These are phyloP conservation scores for Poecilia picta DNA, from an alignment of 2,797 vertebrate genomes.

Conservation along the genomic window DNA sequence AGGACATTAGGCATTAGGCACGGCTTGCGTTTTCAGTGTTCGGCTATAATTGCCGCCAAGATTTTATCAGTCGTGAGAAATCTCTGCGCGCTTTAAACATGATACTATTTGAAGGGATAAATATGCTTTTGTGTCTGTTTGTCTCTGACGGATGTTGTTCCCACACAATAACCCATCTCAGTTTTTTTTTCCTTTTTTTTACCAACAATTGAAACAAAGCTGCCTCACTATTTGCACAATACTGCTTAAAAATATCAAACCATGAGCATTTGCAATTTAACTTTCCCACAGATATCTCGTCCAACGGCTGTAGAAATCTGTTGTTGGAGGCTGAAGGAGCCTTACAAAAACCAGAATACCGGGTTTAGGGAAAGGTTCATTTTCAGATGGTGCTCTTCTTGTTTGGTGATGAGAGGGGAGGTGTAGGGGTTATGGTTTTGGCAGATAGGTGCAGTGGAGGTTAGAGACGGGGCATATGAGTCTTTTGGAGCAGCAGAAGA, in stretches of 20 bases:
- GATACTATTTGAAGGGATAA: conserved; percentile 32
- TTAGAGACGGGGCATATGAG: conserved; percentile 61
- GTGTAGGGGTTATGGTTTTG: conserved; percentile 70
- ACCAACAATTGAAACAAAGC: conserved; percentile 20
- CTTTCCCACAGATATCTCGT: conserved; percentile 67
- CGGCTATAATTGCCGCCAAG: conserved; percentile 37
- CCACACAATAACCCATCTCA: conserved; percentile 26
- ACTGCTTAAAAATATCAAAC: conserved; percentile 32
- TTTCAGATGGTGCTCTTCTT: conserved; percentile 72
- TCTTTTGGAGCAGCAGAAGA: conserved; percentile 64
- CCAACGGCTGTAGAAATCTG: conserved; percentile 37
- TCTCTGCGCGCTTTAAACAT: conserved; percentile 25
- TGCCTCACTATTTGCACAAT: conserved; percentile 36
- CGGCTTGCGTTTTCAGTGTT: conserved; percentile 51
- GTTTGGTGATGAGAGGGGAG: conserved; percentile 78
- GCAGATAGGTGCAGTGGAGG: conserved; percentile 77
- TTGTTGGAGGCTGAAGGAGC: conserved; percentile 59
- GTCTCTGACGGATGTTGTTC: conserved; percentile 22
- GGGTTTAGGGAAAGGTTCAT: conserved; percentile 72
- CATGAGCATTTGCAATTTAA: conserved; percentile 59
- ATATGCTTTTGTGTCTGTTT: conserved; percentile 34
- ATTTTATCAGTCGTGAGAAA: conserved; percentile 41
- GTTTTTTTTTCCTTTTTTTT: conserved; percentile 10
- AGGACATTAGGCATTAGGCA: conserved; percentile 42
- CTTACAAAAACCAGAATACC: conserved; percentile 57